Conservation (phyloP, 2,888 invertebrate genomes). For the Lamellibrachia columna region DNA sequence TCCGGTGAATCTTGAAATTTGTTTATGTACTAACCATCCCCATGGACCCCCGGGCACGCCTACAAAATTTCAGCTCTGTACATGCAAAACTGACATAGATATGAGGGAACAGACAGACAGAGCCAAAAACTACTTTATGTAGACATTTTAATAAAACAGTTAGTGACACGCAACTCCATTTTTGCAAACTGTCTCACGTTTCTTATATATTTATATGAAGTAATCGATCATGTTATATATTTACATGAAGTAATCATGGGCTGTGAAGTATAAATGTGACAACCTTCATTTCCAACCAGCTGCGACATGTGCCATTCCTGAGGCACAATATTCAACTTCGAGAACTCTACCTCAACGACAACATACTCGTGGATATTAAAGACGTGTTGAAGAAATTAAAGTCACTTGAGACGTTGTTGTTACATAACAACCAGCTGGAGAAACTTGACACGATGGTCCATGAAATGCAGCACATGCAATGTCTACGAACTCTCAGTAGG, state of each 20-base stretch:
- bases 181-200: neutral
- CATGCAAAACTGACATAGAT: no score
- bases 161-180: neutral
- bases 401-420: conserved; percentile 52
- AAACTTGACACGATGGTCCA: conserved; percentile 53
- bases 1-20: no score
- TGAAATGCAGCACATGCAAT: conserved; percentile 58
- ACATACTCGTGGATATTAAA: conserved; percentile 52
- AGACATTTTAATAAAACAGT: neutral
- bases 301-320: conserved; percentile 51
- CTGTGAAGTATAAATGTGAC: neutral
- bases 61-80: no score
- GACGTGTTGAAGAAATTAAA: conserved; percentile 56
- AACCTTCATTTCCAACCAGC: conserved; percentile 41
- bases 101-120: no score
- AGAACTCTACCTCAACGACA: conserved; percentile 59
- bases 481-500: conserved; percentile 57
- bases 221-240: neutral
- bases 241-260: neutral
- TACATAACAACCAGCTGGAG: conserved; percentile 61
- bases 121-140: no score
- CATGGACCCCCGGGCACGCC: no score
- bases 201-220: neutral
- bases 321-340: conserved; percentile 51
- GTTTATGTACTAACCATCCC: no score